Conservation (phyloP, 2,797 vertebrate genomes). For the Steatocranus sp. region DNA sequence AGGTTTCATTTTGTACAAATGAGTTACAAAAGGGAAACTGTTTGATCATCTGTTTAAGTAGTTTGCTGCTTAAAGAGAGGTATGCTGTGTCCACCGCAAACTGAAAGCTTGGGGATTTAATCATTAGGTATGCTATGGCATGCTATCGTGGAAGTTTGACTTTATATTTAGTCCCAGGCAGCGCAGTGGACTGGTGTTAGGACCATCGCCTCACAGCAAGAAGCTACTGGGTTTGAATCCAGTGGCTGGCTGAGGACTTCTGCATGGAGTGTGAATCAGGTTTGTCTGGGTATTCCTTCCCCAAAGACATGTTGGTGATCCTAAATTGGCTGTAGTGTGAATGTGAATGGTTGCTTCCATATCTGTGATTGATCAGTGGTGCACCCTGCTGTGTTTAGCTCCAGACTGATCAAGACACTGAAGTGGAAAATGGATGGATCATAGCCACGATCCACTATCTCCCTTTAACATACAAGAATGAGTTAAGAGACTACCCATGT, state of each 20-base stretch:
- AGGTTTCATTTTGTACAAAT: neutral
- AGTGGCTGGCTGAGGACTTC: neutral
- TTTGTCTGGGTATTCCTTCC: rapidly evolving
- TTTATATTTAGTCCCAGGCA: neutral
- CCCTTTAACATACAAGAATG: neutral
- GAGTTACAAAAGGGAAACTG: neutral
- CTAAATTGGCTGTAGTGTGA: neutral
- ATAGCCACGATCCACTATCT: neutral
- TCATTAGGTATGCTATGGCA: neutral
- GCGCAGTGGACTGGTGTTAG: neutral
- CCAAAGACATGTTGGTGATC: neutral
- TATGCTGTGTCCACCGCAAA: neutral
- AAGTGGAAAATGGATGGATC: neutral
- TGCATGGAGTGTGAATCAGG: neutral
- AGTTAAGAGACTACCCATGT: neutral
- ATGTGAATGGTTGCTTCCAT: neutral
- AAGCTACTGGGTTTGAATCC: neutral
- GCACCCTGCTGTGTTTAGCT: neutral
- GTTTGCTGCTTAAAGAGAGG: neutral
- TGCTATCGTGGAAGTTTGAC: neutral
- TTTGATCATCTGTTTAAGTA: neutral
- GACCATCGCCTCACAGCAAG: neutral
- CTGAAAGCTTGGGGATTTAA: neutral
- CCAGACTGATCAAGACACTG: neutral
- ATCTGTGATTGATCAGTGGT: neutral